These are phyloP conservation scores for Nasonia vitripennis DNA, from an alignment of 1,140 invertebrate species.

Conservation along the genomic window DNA sequence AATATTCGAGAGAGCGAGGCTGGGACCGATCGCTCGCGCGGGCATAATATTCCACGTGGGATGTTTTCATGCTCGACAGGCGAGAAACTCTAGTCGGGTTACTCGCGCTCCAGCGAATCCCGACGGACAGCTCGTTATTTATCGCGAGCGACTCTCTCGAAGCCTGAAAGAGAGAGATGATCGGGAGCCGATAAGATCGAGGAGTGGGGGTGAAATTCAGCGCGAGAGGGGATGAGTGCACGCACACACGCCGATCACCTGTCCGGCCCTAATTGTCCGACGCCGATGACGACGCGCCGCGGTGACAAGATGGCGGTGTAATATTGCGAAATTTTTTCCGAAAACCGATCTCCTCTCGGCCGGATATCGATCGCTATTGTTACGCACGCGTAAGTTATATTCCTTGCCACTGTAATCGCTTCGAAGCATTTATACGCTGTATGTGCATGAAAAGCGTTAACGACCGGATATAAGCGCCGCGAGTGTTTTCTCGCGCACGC, in stretches of 20 bases:
- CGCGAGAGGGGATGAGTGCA: neutral
- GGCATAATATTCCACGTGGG: slow-evolving; percentile 22
- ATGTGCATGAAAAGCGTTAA: neutral
- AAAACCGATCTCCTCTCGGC: neutral
- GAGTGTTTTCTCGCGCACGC: neutral
- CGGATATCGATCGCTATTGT: neutral
- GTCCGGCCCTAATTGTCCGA: slow-evolving; percentile 46
- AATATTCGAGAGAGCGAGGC: neutral
- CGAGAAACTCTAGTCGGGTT: slow-evolving; percentile 31
- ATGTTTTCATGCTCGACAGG: slow-evolving; percentile 28
- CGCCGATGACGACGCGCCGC: neutral
- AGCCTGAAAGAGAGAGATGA: neutral
- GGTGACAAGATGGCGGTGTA: too few relatives aligned
- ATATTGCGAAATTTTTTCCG: too few relatives aligned
- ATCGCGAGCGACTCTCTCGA: neutral
- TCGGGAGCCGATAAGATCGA: neutral
- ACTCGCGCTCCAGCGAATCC: slow-evolving; percentile 22
- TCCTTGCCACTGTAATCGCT: too few relatives aligned
- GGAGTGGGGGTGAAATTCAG: slow-evolving; percentile 36
- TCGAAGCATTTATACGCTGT: too few relatives aligned
- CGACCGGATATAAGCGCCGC: neutral
- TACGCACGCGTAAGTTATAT: too few relatives aligned
- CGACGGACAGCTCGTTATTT: slow-evolving; percentile 32
- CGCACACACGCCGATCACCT: slow-evolving; percentile 55
- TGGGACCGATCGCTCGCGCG: too few relatives aligned